Evolutionary conservation across 2,888 invertebrate species (phyloP).

Genomic region (Synanthedon vespiformis): DNA sequence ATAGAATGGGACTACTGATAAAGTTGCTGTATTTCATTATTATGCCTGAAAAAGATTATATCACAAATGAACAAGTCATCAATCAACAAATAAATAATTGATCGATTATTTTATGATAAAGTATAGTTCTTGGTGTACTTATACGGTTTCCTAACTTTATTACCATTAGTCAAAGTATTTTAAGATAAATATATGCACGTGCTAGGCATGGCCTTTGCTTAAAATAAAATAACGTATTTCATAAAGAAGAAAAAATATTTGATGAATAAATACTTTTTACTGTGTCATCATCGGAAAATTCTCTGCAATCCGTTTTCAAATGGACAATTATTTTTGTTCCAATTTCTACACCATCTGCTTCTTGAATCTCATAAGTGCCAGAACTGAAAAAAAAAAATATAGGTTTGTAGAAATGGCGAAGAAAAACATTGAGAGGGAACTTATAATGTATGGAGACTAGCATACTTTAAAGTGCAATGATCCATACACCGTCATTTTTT

Average conservation of each 20-base stretch:
- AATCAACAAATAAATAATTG: too few relatives aligned
- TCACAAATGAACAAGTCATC: neutral
- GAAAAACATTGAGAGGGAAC: too few relatives aligned
- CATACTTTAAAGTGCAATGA: too few relatives aligned
- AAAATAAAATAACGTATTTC: too few relatives aligned
- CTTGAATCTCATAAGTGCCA: constrained; percentile 89
- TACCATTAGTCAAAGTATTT: too few relatives aligned
- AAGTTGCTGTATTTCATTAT: constrained; percentile 98
- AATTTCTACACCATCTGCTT: constrained; percentile 83
- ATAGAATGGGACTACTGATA: constrained; percentile 90
- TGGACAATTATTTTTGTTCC: constrained; percentile 96
- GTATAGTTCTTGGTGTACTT: too few relatives aligned
- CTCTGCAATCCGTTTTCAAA: constrained; percentile 87
- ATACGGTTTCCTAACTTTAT: too few relatives aligned
- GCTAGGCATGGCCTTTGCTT: too few relatives aligned
- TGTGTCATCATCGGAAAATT: constrained; percentile 88
- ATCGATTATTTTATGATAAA: too few relatives aligned
- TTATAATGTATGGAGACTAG: too few relatives aligned
- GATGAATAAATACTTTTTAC: constrained; percentile 72
- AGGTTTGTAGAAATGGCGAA: neutral
- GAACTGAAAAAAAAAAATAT: constrained; percentile 63
- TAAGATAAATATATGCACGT: too few relatives aligned
- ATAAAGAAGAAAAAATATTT: neutral
- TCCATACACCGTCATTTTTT: too few relatives aligned
- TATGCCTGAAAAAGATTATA: constrained; percentile 71